Evolutionary conservation across 2,797 vertebrate species (phyloP).

Genomic region (Ceyx erithaca): DNA sequence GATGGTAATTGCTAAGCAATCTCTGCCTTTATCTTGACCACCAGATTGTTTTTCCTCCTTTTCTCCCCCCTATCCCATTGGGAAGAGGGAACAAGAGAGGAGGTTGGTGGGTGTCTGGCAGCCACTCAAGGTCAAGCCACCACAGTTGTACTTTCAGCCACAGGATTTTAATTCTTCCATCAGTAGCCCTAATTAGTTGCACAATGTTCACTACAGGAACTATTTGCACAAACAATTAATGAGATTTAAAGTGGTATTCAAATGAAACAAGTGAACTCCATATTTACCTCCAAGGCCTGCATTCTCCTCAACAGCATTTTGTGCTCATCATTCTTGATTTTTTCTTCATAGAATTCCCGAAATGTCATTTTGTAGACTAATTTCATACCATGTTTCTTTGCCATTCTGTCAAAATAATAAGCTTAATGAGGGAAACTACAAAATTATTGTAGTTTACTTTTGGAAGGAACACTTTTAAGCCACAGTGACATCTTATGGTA

Average conservation of each 20-base stretch:
- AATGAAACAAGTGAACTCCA: neutral
- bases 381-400: constrained; percentile 93
- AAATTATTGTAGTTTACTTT: neutral
- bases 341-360: constrained; percentile 92
- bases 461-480: constrained; percentile 4
- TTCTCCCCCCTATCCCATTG: neutral
- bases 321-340: constrained; percentile 89
- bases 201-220: neutral
- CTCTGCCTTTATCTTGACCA: neutral
- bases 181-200: neutral
- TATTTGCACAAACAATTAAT: neutral
- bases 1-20: neutral
- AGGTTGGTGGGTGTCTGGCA: neutral
- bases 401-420: constrained; percentile 86
- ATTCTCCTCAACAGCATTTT: constrained; percentile 93
- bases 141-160: neutral
- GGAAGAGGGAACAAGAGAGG: neutral
- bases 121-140: neutral
- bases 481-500: constrained; percentile 64
- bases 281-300: constrained; percentile 89
- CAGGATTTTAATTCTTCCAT: neutral
- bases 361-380: constrained; percentile 92
- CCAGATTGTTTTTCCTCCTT: neutral
- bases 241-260: neutral
- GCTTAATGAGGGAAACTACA: neutral